Conservation (phyloP, 2,797 vertebrate species). For the Notamacropus eugenii region DNA sequence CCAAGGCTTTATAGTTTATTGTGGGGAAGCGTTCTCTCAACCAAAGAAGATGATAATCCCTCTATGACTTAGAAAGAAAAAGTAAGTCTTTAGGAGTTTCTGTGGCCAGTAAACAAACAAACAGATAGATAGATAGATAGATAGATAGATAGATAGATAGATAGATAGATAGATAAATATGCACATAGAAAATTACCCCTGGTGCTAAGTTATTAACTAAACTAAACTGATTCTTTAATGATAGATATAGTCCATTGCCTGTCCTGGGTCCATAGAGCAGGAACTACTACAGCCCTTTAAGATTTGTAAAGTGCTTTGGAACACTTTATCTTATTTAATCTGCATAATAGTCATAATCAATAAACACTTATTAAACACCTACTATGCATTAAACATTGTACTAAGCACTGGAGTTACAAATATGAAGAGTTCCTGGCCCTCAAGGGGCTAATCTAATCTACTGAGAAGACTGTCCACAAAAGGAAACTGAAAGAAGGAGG, state of each 20-base stretch:
- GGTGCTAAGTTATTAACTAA: neutral
- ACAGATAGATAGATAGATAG: too few relatives aligned
- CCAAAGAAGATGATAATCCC: neutral
- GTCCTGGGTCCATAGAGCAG: neutral
- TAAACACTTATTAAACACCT: neutral
- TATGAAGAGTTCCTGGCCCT: neutral
- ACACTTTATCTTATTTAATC: neutral
- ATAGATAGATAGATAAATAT: too few relatives aligned
- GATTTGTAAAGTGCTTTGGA: neutral
- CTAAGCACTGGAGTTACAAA: neutral
- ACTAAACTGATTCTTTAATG: neutral
- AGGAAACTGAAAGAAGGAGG: neutral
- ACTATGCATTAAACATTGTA: neutral
- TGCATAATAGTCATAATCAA: neutral
- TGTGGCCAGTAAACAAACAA: neutral
- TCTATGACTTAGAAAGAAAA: neutral
- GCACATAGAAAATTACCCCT: neutral
- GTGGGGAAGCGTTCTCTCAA: neutral
- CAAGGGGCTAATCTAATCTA: neutral
- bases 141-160: too few relatives aligned
- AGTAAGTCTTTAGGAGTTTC: neutral
- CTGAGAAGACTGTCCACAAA: neutral
- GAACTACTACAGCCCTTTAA: neutral
- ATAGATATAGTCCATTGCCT: neutral
- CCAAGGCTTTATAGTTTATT: neutral